A percentile compares a stretch with the other conserved stretches of the same genome.
These are phyloP conservation scores for Spilarctia lutea DNA, from an alignment of 2,888 invertebrate genomes.

Conservation along the genomic window DNA sequence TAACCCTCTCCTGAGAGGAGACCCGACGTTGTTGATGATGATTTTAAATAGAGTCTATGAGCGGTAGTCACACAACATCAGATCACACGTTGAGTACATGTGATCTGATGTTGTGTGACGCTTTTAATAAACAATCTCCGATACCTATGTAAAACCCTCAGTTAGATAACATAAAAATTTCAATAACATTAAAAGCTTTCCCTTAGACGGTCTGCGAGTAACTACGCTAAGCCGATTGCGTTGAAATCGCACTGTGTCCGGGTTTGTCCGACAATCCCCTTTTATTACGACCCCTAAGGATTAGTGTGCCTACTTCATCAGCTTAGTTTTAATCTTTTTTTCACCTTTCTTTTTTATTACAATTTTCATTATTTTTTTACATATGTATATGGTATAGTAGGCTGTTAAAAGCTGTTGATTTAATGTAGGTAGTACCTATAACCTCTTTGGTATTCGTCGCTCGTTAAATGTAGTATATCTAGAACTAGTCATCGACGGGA, in stretches of 20 bases:
- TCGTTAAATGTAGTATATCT: background rate
- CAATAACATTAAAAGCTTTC: background rate
- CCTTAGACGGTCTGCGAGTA: background rate
- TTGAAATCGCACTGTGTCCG: slow-evolving; percentile 24
- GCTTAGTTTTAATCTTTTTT: slow-evolving; percentile 27
- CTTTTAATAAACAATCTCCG: no score
- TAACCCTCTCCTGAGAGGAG: no score
- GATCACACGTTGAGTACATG: no score
- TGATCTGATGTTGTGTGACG: no score
- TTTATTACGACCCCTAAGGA: slow-evolving; percentile 21
- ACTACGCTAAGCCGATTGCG: slow-evolving; percentile 3
- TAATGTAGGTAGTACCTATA: no score
- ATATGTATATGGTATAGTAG: no score
- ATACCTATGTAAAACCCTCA: background rate
- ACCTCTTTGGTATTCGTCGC: background rate
- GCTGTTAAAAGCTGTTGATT: no score
- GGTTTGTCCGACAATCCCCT: slow-evolving; percentile 32
- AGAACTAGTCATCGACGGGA: no score
- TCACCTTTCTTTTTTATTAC: background rate
- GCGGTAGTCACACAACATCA: no score
- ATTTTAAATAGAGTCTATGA: no score
- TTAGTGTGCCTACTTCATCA: slow-evolving; percentile 28
- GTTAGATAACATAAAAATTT: background rate
- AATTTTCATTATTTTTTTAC: background rate
- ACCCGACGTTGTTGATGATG: no score